Evolutionary conservation across 2,888 invertebrate genomes (phyloP), one percentile per base, ranked within the genome.

Genomic region (Sceliomorpha sp.): DNA sequence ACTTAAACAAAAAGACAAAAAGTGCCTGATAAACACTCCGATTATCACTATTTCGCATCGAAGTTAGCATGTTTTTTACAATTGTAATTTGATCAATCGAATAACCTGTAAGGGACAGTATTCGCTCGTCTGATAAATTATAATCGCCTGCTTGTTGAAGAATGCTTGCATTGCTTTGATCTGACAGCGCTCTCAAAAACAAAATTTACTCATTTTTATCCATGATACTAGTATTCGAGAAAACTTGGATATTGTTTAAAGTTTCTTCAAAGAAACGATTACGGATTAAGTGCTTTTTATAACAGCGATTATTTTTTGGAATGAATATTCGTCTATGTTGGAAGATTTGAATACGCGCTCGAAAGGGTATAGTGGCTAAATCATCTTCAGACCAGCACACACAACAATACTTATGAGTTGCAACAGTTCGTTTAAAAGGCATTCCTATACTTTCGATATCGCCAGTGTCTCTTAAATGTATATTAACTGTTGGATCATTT

Each of bases 1-100:
- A 15, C 47, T 74, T 72, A 24, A 68, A 59, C 5, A 74, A 31
- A 58, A 70, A 74, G 0, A 70, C 39, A 7, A 74, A 55, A 9
- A 70, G 27, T 15, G 73, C 68, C 37, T 73, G 64, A 1, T 17
- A 40, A 8, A 62, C 31, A 47, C 32, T 34, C 6, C 70, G 42
- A 17, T 15, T 26, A 34, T 51, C 10, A 5, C 8, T 20, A 12
- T 56, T 60, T 29, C 47, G 29, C 55, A 73, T 53, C 5, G 64
- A 69, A 9, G 29, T 48, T 34, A 60, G 13, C 51, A 60, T 69
- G 27, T 47, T 12, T 7, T 39, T 14, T 4, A 62, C 8, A 10
- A 55, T 7, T n/a, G 39, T 34, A 1, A 60, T 24, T 24, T 64
- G 47, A 17, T 53, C 59, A 51, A 34, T 45, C 1, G 44, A 14